phyloP scores from a whole-genome alignment of 1,140 invertebrate genomes.

The Dreissena rostriformis region DNA sequence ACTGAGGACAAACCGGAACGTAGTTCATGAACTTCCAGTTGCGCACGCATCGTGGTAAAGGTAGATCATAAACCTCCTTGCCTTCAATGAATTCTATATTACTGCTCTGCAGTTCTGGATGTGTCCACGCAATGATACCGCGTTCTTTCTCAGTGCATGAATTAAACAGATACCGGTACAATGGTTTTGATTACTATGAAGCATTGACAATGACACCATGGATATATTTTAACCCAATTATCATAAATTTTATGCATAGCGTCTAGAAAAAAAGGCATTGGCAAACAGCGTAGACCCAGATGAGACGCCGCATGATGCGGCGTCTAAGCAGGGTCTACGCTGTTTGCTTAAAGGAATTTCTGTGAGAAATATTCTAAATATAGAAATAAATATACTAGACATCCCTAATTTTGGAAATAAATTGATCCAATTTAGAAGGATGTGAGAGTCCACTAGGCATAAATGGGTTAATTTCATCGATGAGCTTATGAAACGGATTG shows the following conservation, averaged over 20 bases:
- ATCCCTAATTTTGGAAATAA: too few species aligned
- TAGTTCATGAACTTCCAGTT: conserved; percentile 1
- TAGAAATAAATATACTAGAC: too few species aligned
- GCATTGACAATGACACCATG: not conserved
- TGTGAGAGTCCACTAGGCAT: too few species aligned
- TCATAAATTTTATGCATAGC: not conserved
- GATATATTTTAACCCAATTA: not conserved
- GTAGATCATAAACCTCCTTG: conserved; percentile 31
- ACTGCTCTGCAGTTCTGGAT: not conserved
- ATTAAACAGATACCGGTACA: not conserved
- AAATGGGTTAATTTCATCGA: too few species aligned
- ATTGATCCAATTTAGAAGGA: too few species aligned
- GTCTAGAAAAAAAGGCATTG: not conserved
- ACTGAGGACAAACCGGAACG: conserved; percentile 32
- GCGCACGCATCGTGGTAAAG: conserved; percentile 21
- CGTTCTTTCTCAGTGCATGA: conserved; percentile 73
- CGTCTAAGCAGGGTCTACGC: not conserved
- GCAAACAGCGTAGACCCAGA: not conserved
- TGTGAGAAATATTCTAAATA: too few species aligned
- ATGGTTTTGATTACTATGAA: not conserved
- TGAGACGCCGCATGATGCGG: not conserved
- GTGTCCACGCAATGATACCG: conserved; percentile 31
- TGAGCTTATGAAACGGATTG: too few species aligned
- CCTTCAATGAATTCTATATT: conserved; percentile 13
- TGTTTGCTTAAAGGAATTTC: too few species aligned